A percentile compares a stretch with the other conserved stretches of the same genome.
These are phyloP conservation scores for Callopanchax toddi DNA, from an alignment of 2,113 vertebrate species.

Conservation along the genomic window DNA sequence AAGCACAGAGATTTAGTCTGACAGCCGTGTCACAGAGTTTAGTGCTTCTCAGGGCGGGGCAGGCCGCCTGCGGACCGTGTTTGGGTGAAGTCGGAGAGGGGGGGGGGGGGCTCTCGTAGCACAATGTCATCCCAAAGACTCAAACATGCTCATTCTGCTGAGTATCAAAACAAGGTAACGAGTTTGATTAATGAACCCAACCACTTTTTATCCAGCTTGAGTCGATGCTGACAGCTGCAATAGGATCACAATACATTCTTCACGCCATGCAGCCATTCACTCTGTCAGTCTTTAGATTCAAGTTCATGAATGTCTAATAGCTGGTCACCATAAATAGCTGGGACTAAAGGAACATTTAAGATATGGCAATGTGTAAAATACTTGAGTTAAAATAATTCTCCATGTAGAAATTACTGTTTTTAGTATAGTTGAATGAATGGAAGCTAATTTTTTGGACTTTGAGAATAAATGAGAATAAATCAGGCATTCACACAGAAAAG, in stretches of 20 bases:
- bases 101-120: conserved; percentile 27
- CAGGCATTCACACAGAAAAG: too few species aligned
- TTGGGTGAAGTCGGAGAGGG: conserved; percentile 40
- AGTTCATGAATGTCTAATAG: conserved; percentile 9
- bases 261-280: background rate
- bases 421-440: too few species aligned
- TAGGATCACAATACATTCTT: conserved; percentile 20
- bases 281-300: conserved; percentile 20
- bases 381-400: too few species aligned
- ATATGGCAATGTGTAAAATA: too few species aligned
- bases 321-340: background rate
- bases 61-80: conserved; percentile 46
- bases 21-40: conserved; percentile 74
- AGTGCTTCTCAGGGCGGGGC: conserved; percentile 63
- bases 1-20: conserved; percentile 78
- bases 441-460: too few species aligned
- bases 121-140: conserved; percentile 49
- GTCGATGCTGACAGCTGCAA: conserved; percentile 46
- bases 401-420: too few species aligned
- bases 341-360: background rate
- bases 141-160: conserved; percentile 37
- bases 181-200: conserved; percentile 66
- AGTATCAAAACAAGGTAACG: conserved; percentile 56
- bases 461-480: too few species aligned
- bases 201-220: conserved; percentile 35